Evolutionary conservation across 2,113 vertebrate genomes (phyloP).

Genomic region (Pelecanoides urinatrix): DNA sequence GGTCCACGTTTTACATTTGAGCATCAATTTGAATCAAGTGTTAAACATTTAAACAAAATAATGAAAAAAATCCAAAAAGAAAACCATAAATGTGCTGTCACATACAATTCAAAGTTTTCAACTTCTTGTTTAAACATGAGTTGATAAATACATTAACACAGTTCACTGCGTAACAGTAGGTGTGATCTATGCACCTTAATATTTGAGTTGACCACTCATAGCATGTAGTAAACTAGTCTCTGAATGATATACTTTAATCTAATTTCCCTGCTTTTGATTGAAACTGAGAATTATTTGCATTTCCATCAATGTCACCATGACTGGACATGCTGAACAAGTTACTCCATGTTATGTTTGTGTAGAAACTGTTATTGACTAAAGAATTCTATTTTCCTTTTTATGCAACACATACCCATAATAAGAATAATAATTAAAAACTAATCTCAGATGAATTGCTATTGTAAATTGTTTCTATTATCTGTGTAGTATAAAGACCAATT

Average conservation of each 20-base stretch:
- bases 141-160: neutral
- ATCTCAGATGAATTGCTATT: neutral
- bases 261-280: neutral
- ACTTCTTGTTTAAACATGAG: neutral
- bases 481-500: rapidly evolving
- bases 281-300: neutral
- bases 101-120: neutral
- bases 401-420: neutral
- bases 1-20: neutral
- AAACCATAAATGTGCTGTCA: neutral
- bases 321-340: neutral
- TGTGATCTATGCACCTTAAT: neutral
- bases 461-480: neutral
- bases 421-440: neutral
- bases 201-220: neutral
- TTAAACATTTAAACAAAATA: neutral
- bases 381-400: neutral
- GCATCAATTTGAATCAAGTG: neutral
- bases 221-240: neutral
- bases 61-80: neutral
- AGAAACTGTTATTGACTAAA: neutral
- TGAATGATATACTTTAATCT: neutral
- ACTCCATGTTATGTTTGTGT: neutral
- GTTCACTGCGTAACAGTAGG: neutral
- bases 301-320: neutral